Percentiles rank a stretch among this genome's conserved stretches.
phyloP scores from a whole-genome alignment of 2,113 vertebrate species.

The Tyrannus savana region DNA sequence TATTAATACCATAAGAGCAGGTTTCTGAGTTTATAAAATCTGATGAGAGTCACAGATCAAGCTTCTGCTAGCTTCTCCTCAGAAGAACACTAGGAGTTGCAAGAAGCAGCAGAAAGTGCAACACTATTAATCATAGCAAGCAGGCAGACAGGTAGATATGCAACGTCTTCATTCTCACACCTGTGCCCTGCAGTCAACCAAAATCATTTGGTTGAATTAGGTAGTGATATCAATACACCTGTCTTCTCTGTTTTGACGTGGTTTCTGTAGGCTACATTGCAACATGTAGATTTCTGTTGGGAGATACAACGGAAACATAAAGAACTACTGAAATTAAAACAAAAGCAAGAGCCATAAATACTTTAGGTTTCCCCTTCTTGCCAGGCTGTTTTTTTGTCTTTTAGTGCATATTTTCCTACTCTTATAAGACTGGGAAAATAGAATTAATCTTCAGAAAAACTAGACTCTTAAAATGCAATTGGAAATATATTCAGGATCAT shows the following conservation, averaged over 20 bases:
- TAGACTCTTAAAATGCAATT: background rate
- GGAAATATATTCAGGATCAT: background rate
- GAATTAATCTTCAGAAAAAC: background rate
- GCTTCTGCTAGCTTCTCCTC: background rate
- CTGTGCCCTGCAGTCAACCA: background rate
- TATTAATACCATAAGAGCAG: background rate
- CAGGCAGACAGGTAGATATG: background rate
- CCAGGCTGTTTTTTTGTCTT: background rate
- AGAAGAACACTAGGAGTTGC: fast-evolving
- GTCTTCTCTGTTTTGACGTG: background rate
- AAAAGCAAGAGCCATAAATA: background rate
- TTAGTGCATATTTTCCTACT: background rate
- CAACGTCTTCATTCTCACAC: background rate
- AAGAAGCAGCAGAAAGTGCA: background rate
- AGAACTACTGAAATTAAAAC: background rate
- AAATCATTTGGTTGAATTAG: background rate
- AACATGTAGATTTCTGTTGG: background rate
- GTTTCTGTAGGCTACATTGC: background rate
- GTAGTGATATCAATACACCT: background rate
- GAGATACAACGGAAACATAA: background rate
- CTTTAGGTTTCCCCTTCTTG: background rate
- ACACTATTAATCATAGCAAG: background rate
- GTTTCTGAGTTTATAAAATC: background rate
- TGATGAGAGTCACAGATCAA: background rate
- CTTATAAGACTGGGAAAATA: background rate